Percentiles rank a stretch among this genome's conserved stretches.
Evolutionary conservation across 2,888 invertebrate species (phyloP).

Genomic region (Amblyjoppa fuscipennis): DNA sequence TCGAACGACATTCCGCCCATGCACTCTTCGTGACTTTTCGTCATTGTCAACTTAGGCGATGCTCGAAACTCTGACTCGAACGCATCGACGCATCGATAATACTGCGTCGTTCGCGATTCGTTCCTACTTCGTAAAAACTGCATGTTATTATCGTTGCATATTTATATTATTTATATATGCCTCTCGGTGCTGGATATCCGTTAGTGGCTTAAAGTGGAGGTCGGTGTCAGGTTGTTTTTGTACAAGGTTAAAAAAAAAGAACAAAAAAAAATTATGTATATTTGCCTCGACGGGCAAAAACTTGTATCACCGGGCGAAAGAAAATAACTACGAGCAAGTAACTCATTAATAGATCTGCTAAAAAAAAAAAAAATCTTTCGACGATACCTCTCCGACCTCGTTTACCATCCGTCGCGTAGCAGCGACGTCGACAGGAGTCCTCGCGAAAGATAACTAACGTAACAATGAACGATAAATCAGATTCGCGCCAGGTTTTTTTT

Average conservation of each 20-base stretch:
- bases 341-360: not conserved
- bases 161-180: conserved; percentile 9
- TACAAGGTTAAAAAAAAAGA: not conserved
- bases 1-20: too few relatives aligned
- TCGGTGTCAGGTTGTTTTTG: conserved; percentile 19
- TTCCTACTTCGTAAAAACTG: not conserved
- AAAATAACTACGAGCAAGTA: not conserved
- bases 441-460: not conserved
- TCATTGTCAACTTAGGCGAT: too few relatives aligned
- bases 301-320: not conserved
- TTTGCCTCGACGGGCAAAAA: not conserved
- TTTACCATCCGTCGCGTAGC: not conserved
- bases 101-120: not conserved
- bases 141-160: not conserved
- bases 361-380: not conserved
- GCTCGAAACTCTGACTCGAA: too few relatives aligned
- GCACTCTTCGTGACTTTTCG: too few relatives aligned
- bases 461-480: conserved; percentile 1
- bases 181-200: conserved; percentile 49
- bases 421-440: too few relatives aligned
- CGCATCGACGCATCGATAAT: too few relatives aligned
- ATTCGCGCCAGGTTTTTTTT: too few relatives aligned
- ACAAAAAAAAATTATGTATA: not conserved
- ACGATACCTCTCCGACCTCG: not conserved
- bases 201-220: conserved; percentile 5